Evolutionary conservation across 2,113 vertebrate genomes (phyloP).

Genomic region (Lanius ludovicianus): DNA sequence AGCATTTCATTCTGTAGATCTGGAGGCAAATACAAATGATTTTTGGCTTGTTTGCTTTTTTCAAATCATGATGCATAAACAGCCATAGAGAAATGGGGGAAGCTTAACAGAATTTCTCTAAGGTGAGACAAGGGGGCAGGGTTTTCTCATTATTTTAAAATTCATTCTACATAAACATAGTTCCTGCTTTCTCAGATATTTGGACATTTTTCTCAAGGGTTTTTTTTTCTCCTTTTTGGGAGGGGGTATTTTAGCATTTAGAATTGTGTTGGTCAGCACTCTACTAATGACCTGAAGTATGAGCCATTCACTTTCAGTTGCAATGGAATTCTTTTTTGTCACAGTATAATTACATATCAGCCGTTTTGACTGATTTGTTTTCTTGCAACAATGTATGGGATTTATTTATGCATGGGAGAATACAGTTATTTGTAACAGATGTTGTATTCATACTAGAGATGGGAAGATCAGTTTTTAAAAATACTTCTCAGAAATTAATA

Average conservation of each 20-base stretch:
- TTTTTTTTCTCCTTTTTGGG: fast-evolving
- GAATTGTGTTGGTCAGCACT: not conserved
- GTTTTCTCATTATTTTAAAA: not conserved
- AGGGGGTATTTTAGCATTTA: not conserved
- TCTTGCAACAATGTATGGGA: not conserved
- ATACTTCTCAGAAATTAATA: not conserved
- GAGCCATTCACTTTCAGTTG: not conserved
- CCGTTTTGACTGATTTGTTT: not conserved
- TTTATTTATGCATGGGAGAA: not conserved
- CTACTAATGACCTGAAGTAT: not conserved
- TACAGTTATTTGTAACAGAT: not conserved
- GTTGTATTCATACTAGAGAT: not conserved
- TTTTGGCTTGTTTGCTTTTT: not conserved
- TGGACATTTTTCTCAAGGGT: not conserved
- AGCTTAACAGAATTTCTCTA: not conserved
- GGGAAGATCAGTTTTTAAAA: not conserved
- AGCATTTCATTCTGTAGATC: not conserved
- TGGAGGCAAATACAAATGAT: not conserved
- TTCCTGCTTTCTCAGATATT: not conserved
- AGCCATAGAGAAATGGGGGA: not conserved
- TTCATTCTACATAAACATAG: not conserved
- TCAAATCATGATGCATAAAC: not conserved
- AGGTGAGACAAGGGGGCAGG: not conserved
- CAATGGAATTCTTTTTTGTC: not conserved
- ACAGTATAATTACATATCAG: not conserved